Evolutionary conservation across 64 coral and sea anemone genomes (phyloP).

Genomic region (Pachyseris speciosa): DNA sequence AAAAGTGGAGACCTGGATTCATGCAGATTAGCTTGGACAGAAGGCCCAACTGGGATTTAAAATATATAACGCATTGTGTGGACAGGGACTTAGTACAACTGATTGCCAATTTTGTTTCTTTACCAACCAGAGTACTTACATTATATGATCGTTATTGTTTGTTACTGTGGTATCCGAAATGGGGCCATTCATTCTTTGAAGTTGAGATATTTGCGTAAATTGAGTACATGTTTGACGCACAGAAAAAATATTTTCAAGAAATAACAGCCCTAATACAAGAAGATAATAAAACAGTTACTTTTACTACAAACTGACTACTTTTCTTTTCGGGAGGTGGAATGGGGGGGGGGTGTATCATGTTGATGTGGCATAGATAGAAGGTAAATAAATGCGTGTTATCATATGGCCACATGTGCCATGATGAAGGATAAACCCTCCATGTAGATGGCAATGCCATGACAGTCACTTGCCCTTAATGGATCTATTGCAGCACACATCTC

Average conservation of each 20-base stretch:
- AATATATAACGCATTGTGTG: too few species aligned
- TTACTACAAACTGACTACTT: neutral
- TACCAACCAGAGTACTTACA: too few species aligned
- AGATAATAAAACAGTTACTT: neutral
- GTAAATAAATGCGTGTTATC: neutral
- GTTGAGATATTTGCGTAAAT: neutral
- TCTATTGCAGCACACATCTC: conserved; percentile 14
- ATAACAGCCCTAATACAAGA: neutral
- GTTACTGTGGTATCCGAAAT: neutral
- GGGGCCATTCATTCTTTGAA: neutral
- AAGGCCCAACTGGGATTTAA: too few species aligned
- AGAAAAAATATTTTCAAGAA: neutral
- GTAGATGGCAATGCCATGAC: conserved; percentile 16
- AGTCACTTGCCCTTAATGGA: conserved; percentile 3
- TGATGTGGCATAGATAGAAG: neutral
- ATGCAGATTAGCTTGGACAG: too few species aligned
- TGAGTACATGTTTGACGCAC: neutral
- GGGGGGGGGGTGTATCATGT: too few species aligned
- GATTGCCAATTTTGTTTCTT: too few species aligned
- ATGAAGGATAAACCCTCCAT: conserved; percentile 7
- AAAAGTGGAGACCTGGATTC: too few species aligned
- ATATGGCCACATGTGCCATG: neutral
- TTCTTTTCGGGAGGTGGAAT: neutral
- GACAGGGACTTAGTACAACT: too few species aligned
- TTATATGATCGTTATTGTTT: neutral